A percentile compares a stretch with the other conserved stretches of the same genome.
Conservation (phyloP, 1,140 invertebrate species). For the Drosophila parabipectinata region DNA sequence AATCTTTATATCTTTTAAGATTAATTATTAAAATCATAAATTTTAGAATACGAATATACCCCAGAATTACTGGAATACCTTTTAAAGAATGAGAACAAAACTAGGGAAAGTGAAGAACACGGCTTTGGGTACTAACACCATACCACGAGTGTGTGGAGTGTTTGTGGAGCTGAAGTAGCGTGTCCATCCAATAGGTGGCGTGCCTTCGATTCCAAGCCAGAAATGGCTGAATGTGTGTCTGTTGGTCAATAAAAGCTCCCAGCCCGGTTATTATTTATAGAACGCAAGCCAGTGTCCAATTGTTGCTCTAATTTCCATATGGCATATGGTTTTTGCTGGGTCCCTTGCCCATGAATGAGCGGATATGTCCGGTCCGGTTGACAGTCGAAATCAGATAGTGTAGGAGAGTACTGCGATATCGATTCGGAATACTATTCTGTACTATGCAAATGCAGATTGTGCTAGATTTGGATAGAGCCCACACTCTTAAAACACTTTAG, state of each 20-base stretch:
- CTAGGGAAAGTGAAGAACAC: conserved; percentile 36
- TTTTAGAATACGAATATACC: conserved; percentile 5
- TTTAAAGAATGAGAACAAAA: conserved; percentile 36
- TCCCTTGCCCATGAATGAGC: conserved; percentile 34
- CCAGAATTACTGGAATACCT: neutral
- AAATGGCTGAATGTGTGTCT: conserved; percentile 5
- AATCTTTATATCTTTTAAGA: no score
- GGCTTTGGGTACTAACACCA: conserved; percentile 3
- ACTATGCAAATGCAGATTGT: conserved; percentile 27
- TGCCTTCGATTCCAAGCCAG: conserved; percentile 27
- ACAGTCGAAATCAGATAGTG: conserved; percentile 43
- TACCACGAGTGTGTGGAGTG: conserved; percentile 2
- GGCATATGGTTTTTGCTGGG: conserved; percentile 25
- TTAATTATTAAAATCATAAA: no score
- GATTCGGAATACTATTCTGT: conserved; percentile 28
- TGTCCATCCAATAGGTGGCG: conserved; percentile 66
- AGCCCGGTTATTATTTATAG: conserved; percentile 45
- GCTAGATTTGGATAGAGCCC: conserved; percentile 5
- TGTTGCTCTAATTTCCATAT: conserved; percentile 51
- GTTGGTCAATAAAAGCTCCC: conserved; percentile 28
- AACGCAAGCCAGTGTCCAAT: conserved; percentile 39
- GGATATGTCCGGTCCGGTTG: conserved; percentile 35
- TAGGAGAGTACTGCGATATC: conserved; percentile 15
- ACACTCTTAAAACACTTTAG: neutral
- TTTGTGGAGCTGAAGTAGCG: conserved; percentile 49